Conservation (phyloP, 2,797 vertebrate species). For the Holocentrus rufus region DNA sequence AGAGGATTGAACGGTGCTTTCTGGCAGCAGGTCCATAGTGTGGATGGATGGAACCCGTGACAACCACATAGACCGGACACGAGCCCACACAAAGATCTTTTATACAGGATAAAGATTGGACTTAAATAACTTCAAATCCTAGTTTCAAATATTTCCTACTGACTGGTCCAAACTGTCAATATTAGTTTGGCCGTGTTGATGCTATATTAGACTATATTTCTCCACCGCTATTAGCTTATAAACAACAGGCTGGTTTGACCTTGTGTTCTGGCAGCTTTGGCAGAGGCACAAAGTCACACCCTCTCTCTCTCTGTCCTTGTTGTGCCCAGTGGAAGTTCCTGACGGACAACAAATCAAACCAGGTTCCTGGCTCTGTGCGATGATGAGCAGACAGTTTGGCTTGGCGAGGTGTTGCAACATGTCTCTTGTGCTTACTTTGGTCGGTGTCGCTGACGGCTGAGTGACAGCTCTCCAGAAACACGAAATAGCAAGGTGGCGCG, state of each 20-base stretch:
- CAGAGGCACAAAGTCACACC: background rate
- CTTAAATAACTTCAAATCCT: no score
- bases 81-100: background rate
- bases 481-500: background rate
- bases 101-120: background rate
- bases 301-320: background rate
- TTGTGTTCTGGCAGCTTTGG: background rate
- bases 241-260: background rate
- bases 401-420: constrained; percentile 19
- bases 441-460: background rate
- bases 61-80: background rate
- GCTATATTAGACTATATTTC: background rate
- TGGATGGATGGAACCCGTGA: constrained; percentile 42
- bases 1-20: constrained; percentile 38
- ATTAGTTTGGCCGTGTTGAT: background rate
- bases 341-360: no score
- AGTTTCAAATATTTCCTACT: background rate
- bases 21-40: constrained; percentile 8
- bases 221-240: background rate
- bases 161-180: background rate
- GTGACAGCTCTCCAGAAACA: background rate
- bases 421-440: background rate
- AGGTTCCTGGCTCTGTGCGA: no score
- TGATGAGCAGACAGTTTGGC: background rate
- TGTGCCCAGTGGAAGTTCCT: no score